phyloP scores from a whole-genome alignment of 2,113 vertebrate genomes.

The Pionites leucogaster region DNA sequence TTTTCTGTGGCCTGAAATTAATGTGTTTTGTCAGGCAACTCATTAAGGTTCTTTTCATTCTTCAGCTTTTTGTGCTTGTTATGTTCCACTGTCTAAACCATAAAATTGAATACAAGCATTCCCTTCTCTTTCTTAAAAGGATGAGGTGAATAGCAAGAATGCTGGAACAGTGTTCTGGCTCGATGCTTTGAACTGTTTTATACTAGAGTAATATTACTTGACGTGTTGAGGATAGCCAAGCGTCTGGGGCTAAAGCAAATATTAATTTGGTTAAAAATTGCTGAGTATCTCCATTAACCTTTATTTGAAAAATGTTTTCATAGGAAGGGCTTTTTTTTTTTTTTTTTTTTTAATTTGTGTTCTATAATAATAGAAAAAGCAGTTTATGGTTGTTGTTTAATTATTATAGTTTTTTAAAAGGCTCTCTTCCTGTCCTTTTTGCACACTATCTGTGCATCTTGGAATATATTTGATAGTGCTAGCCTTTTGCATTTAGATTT shows the following conservation, averaged over 20 bases:
- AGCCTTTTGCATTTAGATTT: not conserved
- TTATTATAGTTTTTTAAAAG: not conserved
- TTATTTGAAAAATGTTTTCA: not conserved
- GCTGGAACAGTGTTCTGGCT: not conserved
- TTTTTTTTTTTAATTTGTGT: not conserved
- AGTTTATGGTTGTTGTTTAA: not conserved
- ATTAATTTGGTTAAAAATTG: not conserved
- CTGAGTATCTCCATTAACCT: not conserved
- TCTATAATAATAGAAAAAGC: not conserved
- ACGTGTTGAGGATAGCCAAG: not conserved
- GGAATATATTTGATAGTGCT: not conserved
- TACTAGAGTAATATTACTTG: not conserved
- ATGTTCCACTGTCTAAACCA: not conserved
- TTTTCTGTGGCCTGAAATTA: conserved; percentile 17
- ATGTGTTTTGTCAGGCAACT: not conserved
- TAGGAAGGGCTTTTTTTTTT: not conserved
- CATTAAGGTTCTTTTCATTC: not conserved
- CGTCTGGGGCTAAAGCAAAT: not conserved
- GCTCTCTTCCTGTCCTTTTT: not conserved
- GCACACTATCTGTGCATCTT: not conserved
- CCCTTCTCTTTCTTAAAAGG: not conserved
- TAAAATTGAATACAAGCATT: not conserved
- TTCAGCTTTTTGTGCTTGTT: not conserved
- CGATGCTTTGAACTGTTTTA: not conserved
- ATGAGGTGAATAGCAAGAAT: not conserved